Base-by-base conservation (phyloP, 2,113 vertebrate species). In the Ranitomeya imitator region DNA sequence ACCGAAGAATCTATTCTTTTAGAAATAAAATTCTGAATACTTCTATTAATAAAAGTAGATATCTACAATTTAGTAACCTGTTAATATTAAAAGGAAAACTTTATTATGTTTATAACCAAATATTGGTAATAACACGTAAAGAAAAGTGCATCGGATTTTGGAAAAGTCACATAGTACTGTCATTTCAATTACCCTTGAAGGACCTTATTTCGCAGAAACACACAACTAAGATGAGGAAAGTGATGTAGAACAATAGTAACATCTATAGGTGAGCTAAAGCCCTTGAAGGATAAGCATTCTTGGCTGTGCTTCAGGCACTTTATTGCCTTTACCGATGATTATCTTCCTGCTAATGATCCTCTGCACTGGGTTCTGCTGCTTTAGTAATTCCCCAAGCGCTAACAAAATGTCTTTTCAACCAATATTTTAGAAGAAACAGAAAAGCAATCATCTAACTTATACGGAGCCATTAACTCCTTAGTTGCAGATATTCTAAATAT, bases 281-380 rank as follows among this genome's bases (percentile, higher is more conserved):
- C 87, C 81, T 88, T 88, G 80, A 88, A 88, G 86, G 86, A 81
- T 76, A 88, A 82, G 79, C 79, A 83, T 83, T 88, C 69, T 76
- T 88, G 86, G 86, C 79, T 76, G 67, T 83, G 86, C 79, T 88
- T 88, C 86, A 88, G 79, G 86, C 79, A 88, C 26, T 88, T 88
- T 88, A 88, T 88, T 88, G 80, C 79, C 54, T 83, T 57, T 83
- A 31, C 79, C 69, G 86, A 88, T 88, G 86, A 88, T 88, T 88
- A 88, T 88, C 86, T 88, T 57, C 80, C 86, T 88, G 67, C 86
- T 88, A 88, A 88, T 88, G 86, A 88, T 83, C 79, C 69, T 83
- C 79, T 88, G 13, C 52, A 83, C 69, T 76, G 37, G 67, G 57
- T 88, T 83, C 80, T 83, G 67, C 86, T 8, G 55, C 67, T 88